Evolutionary conservation across 2,113 vertebrate genomes (phyloP), one percentile per base, ranked within the genome.

Genomic region (Corythornis madagascariensis): DNA sequence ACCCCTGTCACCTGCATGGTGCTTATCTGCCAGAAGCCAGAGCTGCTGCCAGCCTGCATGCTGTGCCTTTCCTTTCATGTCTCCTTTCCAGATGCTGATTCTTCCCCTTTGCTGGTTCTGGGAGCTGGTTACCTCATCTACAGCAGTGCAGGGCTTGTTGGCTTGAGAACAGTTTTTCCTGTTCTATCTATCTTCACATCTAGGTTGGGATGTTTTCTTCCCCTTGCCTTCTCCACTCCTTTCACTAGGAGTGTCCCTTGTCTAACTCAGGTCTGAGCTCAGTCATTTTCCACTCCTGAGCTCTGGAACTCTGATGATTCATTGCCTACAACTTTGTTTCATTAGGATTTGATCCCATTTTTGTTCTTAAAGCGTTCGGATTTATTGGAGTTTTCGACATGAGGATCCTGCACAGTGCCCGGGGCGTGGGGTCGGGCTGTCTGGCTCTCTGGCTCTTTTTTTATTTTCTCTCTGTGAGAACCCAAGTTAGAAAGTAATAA

Each of bases 121-220:
- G 55, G 53, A 65, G 86, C 42, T 0, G 12, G 22, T 93, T 95
- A 70, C 60, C 43, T 92, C 86, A 76, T 52, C 82, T 42, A 6
- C 67, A 83, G 75, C 52, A 55, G 55, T 24, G 11, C 16, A 9
- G 38, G 22, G 28, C 56, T 86, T 0, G 0, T 31, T 93, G 91
- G 84, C 77, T 65, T 69, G 72, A 80, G 83, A 86, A 95, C 56
- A 31, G 75, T 70, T 93, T 93, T 95, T 94, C 83, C 89, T 93
- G 56, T 91, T 90, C 59, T 52, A 45, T 95, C 77, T 88, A 5
- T 76, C 86, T 67, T 72, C 66, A 22, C 57, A 89, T 96, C 87
- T 85, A 66, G 88, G 64, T 31, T 94, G 91, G 38, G 87, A 86
- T 94, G 91, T 93, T 96, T 96, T 93, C 78, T 90, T 95, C 65